These are phyloP conservation scores for Lichenostomus cassidix DNA, from an alignment of 2,113 vertebrate genomes.

Conservation along the genomic window DNA sequence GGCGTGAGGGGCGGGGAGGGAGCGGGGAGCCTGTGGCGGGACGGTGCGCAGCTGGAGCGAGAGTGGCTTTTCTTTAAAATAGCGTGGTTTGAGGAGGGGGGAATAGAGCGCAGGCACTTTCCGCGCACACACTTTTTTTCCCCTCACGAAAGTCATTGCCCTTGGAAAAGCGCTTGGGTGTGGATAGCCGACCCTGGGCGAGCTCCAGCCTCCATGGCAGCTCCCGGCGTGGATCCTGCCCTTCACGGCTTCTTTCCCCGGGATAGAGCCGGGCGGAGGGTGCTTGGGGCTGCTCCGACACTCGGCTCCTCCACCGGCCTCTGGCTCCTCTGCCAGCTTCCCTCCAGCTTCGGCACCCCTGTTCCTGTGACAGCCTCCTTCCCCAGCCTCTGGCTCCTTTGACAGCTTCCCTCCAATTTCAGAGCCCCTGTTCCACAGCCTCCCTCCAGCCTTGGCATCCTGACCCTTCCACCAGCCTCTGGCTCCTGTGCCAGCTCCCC, in stretches of 20 bases:
- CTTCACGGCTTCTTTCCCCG: rapidly evolving
- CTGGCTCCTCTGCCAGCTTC: not conserved
- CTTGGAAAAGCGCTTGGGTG: too few relatives aligned
- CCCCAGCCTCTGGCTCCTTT: too few relatives aligned
- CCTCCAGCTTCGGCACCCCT: not conserved
- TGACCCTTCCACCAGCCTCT: not conserved
- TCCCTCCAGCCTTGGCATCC: not conserved
- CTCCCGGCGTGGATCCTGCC: not conserved
- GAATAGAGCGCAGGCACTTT: rapidly evolving
- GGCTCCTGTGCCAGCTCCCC: not conserved
- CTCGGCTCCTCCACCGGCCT: not conserved
- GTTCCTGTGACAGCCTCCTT: not conserved
- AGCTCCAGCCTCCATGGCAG: not conserved
- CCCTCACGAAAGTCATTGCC: rapidly evolving
- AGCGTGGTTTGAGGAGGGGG: rapidly evolving
- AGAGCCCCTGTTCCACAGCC: not conserved
- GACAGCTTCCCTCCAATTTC: not conserved
- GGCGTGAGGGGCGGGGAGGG: too few relatives aligned
- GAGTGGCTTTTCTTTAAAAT: not conserved
- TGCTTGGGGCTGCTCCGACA: too few relatives aligned
- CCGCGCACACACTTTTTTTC: rapidly evolving
- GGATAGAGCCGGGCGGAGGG: rapidly evolving
- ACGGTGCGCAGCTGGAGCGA: too few relatives aligned
- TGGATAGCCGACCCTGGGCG: too few relatives aligned
- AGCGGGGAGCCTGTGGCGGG: too few relatives aligned